A percentile compares a stretch with the other conserved stretches of the same genome.
phyloP scores from a whole-genome alignment of 2,888 invertebrate species.

The Sphaerophoria taeniata region DNA sequence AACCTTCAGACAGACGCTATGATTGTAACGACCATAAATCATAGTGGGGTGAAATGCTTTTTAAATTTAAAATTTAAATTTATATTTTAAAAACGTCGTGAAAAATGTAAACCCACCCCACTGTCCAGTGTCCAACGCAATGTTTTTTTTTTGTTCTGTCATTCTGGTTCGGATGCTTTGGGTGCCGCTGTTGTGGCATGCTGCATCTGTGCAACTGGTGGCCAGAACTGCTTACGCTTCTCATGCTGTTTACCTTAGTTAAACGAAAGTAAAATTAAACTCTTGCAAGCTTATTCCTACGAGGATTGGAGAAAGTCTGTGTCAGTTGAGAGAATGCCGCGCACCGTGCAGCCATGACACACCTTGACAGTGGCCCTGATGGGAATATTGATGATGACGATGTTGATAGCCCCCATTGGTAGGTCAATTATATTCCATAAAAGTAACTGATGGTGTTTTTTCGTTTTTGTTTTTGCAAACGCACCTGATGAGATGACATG shows the following conservation, averaged over 20 bases:
- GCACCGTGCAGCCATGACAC: constrained; percentile 38
- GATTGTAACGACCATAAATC: not conserved
- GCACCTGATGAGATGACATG: constrained; percentile 42
- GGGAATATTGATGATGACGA: constrained; percentile 46
- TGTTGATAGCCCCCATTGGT: constrained; percentile 44
- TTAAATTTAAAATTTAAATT: not conserved
- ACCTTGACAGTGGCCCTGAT: constrained; percentile 66
- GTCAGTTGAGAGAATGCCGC: constrained; percentile 32
- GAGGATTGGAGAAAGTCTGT: constrained; percentile 66
- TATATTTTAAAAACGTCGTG: too few species aligned
- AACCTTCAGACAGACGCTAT: constrained; percentile 21
- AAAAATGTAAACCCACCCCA: too few species aligned
- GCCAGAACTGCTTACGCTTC: constrained; percentile 46
- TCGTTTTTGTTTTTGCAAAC: not conserved
- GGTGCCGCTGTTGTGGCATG: not conserved
- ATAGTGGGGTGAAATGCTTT: not conserved
- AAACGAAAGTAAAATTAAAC: constrained; percentile 63
- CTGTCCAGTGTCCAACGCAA: constrained; percentile 1
- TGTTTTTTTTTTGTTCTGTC: constrained; percentile 9
- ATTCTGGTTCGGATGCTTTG: constrained; percentile 19
- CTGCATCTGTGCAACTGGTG: constrained; percentile 16
- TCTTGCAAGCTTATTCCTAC: constrained; percentile 57
- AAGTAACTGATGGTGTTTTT: constrained; percentile 32
- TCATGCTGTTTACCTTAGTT: constrained; percentile 8
- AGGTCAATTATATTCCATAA: constrained; percentile 45